Conservation (phyloP, 2,888 invertebrate genomes). For the Hydroisotoma schaefferi region DNA sequence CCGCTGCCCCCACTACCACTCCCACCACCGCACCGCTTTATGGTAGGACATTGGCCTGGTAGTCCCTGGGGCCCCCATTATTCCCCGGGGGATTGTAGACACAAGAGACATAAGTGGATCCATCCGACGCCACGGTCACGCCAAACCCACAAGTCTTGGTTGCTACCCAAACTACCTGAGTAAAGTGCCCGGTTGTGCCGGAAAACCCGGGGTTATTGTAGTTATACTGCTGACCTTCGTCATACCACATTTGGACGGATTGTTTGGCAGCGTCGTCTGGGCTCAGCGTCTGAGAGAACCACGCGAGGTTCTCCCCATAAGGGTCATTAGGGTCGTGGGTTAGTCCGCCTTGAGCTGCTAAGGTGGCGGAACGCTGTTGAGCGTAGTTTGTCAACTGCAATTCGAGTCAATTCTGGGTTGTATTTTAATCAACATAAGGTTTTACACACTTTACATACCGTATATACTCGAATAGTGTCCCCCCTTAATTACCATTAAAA, state of each 20-base stretch:
- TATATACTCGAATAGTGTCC: too few relatives aligned
- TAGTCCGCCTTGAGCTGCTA: neutral
- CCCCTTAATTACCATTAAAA: too few relatives aligned
- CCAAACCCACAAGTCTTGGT: constrained; percentile 22
- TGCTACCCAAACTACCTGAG: constrained; percentile 27
- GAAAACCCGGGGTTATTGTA: constrained; percentile 16
- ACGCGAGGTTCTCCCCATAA: neutral
- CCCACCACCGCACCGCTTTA: too few relatives aligned
- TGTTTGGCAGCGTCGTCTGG: neutral
- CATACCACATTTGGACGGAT: constrained; percentile 22
- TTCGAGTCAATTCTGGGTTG: neutral
- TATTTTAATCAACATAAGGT: too few relatives aligned
- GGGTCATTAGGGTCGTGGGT: neutral
- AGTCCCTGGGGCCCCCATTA: neutral
- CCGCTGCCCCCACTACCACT: too few relatives aligned
- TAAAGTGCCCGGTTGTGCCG: constrained; percentile 25
- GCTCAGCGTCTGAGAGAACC: neutral
- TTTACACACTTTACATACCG: too few relatives aligned
- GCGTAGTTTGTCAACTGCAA: neutral
- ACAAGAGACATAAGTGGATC: neutral
- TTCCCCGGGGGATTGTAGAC: neutral
- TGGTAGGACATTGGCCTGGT: neutral
- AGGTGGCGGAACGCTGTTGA: neutral
- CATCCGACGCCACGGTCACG: neutral
- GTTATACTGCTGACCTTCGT: constrained; percentile 18